A percentile compares a stretch with the other conserved stretches of the same genome.
Conservation (phyloP, 2,888 invertebrate genomes). For the Aspidiotus destructor region DNA sequence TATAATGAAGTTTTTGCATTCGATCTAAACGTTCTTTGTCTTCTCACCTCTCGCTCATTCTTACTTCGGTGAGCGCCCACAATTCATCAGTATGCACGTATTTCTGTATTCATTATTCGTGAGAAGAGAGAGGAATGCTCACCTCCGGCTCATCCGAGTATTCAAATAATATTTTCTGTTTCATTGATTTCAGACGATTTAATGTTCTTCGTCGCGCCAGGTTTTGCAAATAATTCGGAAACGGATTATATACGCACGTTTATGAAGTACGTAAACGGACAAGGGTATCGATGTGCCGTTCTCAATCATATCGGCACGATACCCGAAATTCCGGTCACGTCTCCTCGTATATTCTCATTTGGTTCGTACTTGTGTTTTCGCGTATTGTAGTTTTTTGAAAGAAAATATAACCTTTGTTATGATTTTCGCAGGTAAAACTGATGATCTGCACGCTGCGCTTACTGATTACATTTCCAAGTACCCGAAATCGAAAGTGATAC, state of each 20-base stretch:
- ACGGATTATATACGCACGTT: slow-evolving; percentile 88
- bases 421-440: slow-evolving; percentile 64
- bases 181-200: slow-evolving; percentile 59
- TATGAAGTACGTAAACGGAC: slow-evolving; percentile 81
- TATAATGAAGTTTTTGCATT: neutral
- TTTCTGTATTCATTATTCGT: no score
- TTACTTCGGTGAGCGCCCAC: no score
- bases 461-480: slow-evolving; percentile 61
- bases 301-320: slow-evolving; percentile 89
- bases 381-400: neutral
- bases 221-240: slow-evolving; percentile 90
- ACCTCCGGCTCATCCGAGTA: no score
- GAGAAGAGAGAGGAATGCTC: no score
- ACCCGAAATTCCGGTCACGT: slow-evolving; percentile 71
- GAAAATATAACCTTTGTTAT: neutral
- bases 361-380: slow-evolving; percentile 49
- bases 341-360: slow-evolving; percentile 82
- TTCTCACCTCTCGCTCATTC: no score
- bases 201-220: slow-evolving; percentile 79
- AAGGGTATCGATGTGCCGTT: slow-evolving; percentile 85
- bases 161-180: no score
- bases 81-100: neutral
- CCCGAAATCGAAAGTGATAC: slow-evolving; percentile 65
- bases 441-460: slow-evolving; percentile 77
- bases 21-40: no score